Evolutionary conservation across 2,888 invertebrate genomes (phyloP).

Genomic region (Sympetrum striolatum): DNA sequence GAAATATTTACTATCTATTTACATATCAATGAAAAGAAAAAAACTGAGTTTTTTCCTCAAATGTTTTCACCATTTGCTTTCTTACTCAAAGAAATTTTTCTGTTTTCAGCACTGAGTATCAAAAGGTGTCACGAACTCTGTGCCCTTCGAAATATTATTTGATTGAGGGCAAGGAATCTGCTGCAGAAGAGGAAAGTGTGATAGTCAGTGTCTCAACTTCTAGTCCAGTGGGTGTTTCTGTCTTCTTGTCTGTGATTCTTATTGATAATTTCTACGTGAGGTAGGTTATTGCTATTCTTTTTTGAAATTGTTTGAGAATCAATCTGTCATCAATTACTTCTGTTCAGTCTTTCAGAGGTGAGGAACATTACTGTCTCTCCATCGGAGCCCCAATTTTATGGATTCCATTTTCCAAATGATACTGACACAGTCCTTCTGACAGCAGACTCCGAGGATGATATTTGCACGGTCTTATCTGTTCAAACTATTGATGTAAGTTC

Average conservation of each 20-base stretch:
- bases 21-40: too few relatives aligned
- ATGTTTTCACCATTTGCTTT: too few relatives aligned
- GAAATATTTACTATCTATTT: too few relatives aligned
- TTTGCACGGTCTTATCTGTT: slow-evolving; percentile 80
- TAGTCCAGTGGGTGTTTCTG: slow-evolving; percentile 64
- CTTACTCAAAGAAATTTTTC: not conserved
- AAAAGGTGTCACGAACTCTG: slow-evolving; percentile 68
- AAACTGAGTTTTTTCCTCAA: too few relatives aligned
- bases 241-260: slow-evolving; percentile 66
- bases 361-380: slow-evolving; percentile 59
- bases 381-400: slow-evolving; percentile 68
- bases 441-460: slow-evolving; percentile 69
- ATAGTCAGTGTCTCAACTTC: slow-evolving; percentile 75
- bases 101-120: slow-evolving; percentile 61
- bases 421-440: slow-evolving; percentile 66
- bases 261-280: slow-evolving; percentile 66
- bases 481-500: slow-evolving; percentile 75
- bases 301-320: not conserved
- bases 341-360: slow-evolving; percentile 52
- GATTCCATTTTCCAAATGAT: slow-evolving; percentile 64
- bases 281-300: slow-evolving; percentile 53
- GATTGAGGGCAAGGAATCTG: slow-evolving; percentile 54
- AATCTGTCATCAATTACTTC: slow-evolving; percentile 9
- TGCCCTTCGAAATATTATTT: slow-evolving; percentile 66
- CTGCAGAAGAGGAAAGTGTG: slow-evolving; percentile 59